Evolutionary conservation across 2,797 vertebrate species (phyloP).

Genomic region (Hemibagrus guttatus): DNA sequence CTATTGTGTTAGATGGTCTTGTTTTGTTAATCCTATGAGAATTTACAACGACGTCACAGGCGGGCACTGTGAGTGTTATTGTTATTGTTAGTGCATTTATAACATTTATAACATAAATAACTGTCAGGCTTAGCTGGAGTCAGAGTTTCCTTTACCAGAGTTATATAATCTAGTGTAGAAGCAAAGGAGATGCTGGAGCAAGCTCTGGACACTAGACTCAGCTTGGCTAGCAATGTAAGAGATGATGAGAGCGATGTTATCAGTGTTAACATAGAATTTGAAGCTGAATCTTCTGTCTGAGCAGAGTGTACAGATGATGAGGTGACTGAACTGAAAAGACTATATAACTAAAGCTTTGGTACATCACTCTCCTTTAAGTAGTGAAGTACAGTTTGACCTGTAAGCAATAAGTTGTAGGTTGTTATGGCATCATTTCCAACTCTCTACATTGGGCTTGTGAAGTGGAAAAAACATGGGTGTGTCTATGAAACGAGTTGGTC

Average conservation of each 20-base stretch:
- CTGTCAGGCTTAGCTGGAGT: background rate
- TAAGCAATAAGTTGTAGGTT: background rate
- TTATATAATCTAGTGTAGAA: background rate
- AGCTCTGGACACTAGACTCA: background rate
- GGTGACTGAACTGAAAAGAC: background rate
- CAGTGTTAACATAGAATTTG: too few species aligned
- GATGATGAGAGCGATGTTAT: background rate
- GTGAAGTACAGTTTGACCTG: background rate
- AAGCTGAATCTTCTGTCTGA: too few species aligned
- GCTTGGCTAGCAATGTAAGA: background rate
- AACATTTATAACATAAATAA: background rate
- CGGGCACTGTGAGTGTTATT: background rate
- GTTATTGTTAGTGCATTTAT: background rate
- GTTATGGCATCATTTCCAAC: background rate
- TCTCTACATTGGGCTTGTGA: background rate
- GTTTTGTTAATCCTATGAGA: background rate
- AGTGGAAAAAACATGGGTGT: background rate
- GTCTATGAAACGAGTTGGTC: background rate
- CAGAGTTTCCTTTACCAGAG: background rate
- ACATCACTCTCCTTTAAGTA: background rate
- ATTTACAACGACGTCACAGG: background rate
- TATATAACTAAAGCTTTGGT: background rate
- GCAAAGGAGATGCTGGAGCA: background rate
- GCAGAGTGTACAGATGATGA: background rate
- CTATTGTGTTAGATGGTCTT: background rate